These are phyloP conservation scores for Lucinisca nassula DNA, from an alignment of 2,888 invertebrate genomes.

Conservation along the genomic window DNA sequence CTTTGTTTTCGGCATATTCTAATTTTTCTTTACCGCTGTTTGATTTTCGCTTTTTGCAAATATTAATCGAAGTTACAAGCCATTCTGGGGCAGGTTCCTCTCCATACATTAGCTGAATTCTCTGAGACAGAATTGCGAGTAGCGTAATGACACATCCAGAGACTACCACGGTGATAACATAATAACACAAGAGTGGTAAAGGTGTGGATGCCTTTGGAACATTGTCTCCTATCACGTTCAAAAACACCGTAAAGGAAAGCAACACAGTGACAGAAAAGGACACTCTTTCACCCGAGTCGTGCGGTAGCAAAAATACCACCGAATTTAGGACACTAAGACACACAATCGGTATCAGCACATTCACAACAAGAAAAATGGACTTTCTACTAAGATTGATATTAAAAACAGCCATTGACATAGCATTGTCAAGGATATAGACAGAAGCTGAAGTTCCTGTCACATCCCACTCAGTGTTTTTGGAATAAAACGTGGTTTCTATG, in stretches of 20 bases:
- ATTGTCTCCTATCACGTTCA: constrained; percentile 46
- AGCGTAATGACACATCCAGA: neutral
- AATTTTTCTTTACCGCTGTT: no score
- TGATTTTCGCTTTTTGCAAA: no score
- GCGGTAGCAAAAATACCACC: constrained; percentile 41
- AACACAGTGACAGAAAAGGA: constrained; percentile 42
- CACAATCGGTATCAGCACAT: constrained; percentile 36
- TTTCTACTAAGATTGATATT: constrained; percentile 24
- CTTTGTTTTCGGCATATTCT: no score
- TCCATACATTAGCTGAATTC: neutral
- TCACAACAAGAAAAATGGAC: constrained; percentile 27
- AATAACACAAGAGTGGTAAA: constrained; percentile 33
- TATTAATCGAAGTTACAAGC: no score
- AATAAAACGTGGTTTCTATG: neutral
- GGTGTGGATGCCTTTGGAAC: constrained; percentile 46
- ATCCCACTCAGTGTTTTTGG: neutral
- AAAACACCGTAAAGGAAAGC: constrained; percentile 42
- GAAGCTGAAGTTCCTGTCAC: neutral
- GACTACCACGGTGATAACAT: neutral
- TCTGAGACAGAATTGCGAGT: neutral
- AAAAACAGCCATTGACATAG: neutral
- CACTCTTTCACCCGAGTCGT: constrained; percentile 39
- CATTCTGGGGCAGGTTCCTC: neutral
- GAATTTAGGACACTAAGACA: constrained; percentile 32
- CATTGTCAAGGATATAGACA: neutral